These are phyloP conservation scores for Zophobas morio DNA, from an alignment of 1,140 invertebrate genomes.

Conservation along the genomic window DNA sequence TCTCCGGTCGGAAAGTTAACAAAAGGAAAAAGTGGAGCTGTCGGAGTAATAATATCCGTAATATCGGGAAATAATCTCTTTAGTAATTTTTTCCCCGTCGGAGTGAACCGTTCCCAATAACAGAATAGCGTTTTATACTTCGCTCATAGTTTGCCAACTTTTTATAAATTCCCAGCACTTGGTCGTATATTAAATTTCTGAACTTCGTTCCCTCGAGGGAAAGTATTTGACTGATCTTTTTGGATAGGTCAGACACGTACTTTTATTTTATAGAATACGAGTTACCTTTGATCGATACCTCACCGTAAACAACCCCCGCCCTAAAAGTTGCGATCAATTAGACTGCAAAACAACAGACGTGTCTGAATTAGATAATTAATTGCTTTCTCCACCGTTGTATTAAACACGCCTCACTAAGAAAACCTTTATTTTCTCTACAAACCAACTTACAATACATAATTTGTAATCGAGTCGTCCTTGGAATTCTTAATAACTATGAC, in stretches of 20 bases:
- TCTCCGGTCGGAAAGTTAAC: slow-evolving; percentile 30
- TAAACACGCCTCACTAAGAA: background rate
- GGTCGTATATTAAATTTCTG: slow-evolving; percentile 48
- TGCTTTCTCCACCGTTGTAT: background rate
- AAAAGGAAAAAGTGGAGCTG: slow-evolving; percentile 40
- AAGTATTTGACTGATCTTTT: slow-evolving; percentile 47
- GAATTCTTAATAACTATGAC: no score
- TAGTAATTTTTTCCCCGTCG: slow-evolving; percentile 44
- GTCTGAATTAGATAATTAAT: slow-evolving; percentile 31
- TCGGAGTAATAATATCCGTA: slow-evolving; percentile 43
- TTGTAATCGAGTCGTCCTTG: no score
- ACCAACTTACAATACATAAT: no score
- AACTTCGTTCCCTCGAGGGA: slow-evolving; percentile 43
- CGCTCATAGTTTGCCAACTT: slow-evolving; percentile 45
- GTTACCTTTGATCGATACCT: slow-evolving; percentile 10
- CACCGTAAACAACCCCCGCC: background rate
- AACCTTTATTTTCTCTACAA: no score
- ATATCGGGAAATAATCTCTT: slow-evolving; percentile 45
- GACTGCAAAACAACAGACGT: background rate
- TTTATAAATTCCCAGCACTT: slow-evolving; percentile 47
- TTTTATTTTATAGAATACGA: slow-evolving; percentile 42
- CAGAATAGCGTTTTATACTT: slow-evolving; percentile 47
- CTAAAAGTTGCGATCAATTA: slow-evolving; percentile 14
- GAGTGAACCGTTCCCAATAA: slow-evolving; percentile 46
- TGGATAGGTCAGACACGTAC: slow-evolving; percentile 43